Base-by-base conservation (phyloP, 1,140 invertebrate species). In the Ceratina australensis region DNA sequence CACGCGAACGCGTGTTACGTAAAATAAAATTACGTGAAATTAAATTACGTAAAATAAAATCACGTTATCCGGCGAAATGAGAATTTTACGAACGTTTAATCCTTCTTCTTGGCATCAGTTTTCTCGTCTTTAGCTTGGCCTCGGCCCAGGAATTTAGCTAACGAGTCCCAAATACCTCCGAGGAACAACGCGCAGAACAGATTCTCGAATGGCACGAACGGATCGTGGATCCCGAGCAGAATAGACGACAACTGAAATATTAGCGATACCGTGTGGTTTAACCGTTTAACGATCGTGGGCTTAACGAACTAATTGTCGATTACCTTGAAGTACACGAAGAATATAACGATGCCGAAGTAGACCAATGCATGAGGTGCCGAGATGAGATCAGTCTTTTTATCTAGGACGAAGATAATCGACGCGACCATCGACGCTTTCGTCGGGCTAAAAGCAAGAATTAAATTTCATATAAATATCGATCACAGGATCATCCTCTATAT, bases 251-350 rank as follows among this genome's bases (percentile, higher is more conserved):
- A 90, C 95, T 96, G 90, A 91, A 92, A 81, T 76, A 82, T 75
- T 71, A 77, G 68, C 33, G 33, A 10, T 42, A 42, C 8, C 5
- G 33, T n/a, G n/a, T n/a, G n/a, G n/a, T 42, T 42, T 8, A 42
- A 42, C 33, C 10, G 33, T 42, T 42, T 10, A 10, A 42, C 33
- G 33, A 42, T 42, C 33, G 10, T 10, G 5, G 5, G 33, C 33
- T 42, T 50, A 28, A 22, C 56, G 52, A 49, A 22, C 28, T 22
- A 13, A 61, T 49, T 47, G 57, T 47, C 13, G 5, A 81, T n/a
- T 92, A 96, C 95, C 94, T 99, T 99, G 93, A 99, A 99, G 93
- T 99, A 99, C 18, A 99, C 97, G 89, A 99, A 98, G 94, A 99
- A 99, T 83, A 99, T 98, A n/a, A 99, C 98, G 85, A 99, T 97